Evolutionary conservation across 2,888 invertebrate species (phyloP).

Genomic region (Eristalis pertinax): DNA sequence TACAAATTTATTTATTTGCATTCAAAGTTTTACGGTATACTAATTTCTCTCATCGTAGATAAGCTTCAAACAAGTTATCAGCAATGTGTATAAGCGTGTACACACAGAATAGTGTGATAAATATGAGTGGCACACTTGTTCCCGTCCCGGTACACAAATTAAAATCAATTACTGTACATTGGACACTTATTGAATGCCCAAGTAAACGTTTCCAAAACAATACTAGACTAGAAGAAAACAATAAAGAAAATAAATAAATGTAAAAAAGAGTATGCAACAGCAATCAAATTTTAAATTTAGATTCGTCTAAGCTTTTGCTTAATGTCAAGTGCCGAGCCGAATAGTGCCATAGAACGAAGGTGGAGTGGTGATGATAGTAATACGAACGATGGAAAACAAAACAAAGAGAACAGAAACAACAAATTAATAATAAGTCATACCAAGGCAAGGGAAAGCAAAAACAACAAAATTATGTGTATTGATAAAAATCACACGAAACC

Average conservation of each 20-base stretch:
- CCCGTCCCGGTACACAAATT: constrained; percentile 32
- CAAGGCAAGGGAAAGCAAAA: not conserved
- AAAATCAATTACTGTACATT: constrained; percentile 43
- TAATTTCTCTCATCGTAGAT: constrained; percentile 52
- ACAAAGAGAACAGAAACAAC: constrained; percentile 16
- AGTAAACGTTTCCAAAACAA: constrained; percentile 18
- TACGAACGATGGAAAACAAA: constrained; percentile 23
- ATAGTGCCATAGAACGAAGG: not conserved
- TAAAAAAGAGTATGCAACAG: constrained; percentile 8
- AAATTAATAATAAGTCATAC: constrained; percentile 26
- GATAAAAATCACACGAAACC: constrained; percentile 20
- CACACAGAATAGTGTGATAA: constrained; percentile 25
- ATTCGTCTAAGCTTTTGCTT: constrained; percentile 43
- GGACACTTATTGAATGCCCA: constrained; percentile 3
- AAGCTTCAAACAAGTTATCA: constrained; percentile 57
- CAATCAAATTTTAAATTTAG: constrained; percentile 47
- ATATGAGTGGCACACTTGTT: constrained; percentile 29
- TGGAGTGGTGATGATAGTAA: constrained; percentile 19
- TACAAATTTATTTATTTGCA: constrained; percentile 44
- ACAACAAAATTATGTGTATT: constrained; percentile 24
- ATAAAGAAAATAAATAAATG: not conserved
- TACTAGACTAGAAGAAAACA: constrained; percentile 2
- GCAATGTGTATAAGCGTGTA: constrained; percentile 29
- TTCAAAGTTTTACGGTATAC: constrained; percentile 36
- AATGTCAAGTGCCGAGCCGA: constrained; percentile 45